Percentiles rank a stretch among this genome's conserved stretches.
Conservation (phyloP, 2,113 vertebrate species). For the Chlorodrepanis virens region DNA sequence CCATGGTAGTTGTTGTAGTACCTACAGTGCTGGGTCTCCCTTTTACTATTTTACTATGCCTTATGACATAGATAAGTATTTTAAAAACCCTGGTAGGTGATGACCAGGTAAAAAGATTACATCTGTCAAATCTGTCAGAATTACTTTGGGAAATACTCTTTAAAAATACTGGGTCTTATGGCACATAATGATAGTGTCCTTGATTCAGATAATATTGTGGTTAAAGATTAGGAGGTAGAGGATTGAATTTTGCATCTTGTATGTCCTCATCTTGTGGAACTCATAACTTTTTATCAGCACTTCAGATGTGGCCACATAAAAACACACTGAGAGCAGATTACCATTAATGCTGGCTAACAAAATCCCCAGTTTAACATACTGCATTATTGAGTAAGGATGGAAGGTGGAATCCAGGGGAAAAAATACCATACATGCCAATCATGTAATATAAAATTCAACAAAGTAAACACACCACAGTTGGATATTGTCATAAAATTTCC, state of each 20-base stretch:
- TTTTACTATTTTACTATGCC: neutral
- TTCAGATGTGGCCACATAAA: conserved; percentile 34
- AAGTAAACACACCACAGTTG: neutral
- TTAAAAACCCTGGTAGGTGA: neutral
- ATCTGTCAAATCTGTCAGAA: neutral
- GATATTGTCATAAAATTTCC: neutral
- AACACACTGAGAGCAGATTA: conserved; percentile 1
- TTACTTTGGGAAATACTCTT: neutral
- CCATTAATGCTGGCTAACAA: neutral
- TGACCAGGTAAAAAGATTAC: neutral
- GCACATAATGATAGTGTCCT: neutral
- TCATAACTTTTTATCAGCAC: conserved; percentile 22
- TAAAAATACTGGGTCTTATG: neutral
- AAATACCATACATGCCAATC: neutral
- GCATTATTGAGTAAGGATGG: neutral
- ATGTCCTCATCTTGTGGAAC: conserved; percentile 20
- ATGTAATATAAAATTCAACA: neutral
- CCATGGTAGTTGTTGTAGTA: neutral
- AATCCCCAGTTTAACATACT: neutral
- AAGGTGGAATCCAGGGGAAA: neutral
- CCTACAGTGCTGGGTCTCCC: neutral
- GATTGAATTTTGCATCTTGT: conserved; percentile 41
- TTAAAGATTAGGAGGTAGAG: neutral
- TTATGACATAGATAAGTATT: neutral
- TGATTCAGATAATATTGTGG: conserved; percentile 16